Base-by-base conservation (phyloP, 1,140 invertebrate species). In the Plutomurus gul region DNA sequence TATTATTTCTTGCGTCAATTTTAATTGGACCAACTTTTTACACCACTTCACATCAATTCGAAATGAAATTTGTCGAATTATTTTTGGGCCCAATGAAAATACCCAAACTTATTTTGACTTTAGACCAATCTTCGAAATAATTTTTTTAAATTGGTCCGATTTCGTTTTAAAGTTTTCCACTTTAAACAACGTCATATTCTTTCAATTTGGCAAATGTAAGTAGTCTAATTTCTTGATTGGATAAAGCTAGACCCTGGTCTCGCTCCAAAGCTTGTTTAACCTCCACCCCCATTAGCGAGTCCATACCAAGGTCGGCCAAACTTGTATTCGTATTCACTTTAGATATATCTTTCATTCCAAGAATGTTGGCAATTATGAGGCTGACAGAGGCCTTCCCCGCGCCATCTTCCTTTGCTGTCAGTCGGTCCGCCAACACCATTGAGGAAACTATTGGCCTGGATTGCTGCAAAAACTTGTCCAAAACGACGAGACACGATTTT, bases 251-350 rank as follows among this genome's bases (percentile, higher is more conserved):
- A 11, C 25, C 47, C 5, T 16, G 36, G 36, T 33, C 56, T 27
- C 36, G 25, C 85, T 95, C 94, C 4, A 96, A 86, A 0, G 91
- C 92, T 86, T 95, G 93, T 84, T 95, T 95, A 77, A 96, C 93
- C 86, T 95, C 93, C 0, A 94, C 91, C 2, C 33, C 96, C 97
- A 99, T 99, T 36, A 99, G 87, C 0, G 96, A 98, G 85, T 99
- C 97, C 91, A 99, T 95, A 60, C 97, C 97, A 7, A 99, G 89
- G 85, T 99, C 97, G 11, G 93, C 93, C 5, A 99, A 87, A 20
- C 91, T 93, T 0, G 92, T 89, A 4, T 90, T 89, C 36, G 90
- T 87, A 65, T 93, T 92, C 3, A 65, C 5, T 5, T 4, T 5
- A n/a, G 97, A 88, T 60, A 91, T 92, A 76, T 90, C 92, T 0